Base-by-base conservation (phyloP, 2,888 invertebrate genomes). In the Drosophila helvetica region DNA sequence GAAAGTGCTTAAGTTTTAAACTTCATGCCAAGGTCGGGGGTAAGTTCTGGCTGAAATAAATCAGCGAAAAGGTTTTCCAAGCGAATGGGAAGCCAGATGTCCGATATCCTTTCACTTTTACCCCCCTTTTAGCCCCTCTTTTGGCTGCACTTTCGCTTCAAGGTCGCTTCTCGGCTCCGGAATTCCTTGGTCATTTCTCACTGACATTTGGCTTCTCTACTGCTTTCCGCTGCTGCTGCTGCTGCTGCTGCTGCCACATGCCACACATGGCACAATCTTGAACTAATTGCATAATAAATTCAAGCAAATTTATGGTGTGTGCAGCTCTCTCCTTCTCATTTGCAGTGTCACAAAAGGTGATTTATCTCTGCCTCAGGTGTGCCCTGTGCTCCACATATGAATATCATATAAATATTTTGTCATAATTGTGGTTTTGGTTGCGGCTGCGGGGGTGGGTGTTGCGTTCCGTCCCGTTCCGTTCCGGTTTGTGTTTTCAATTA, bases 201-300 rank as follows among this genome's bases (percentile, higher is more conserved):
- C 38, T 38, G 38, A 67, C 75, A 67, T 75, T 75, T 77, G 58
- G 47, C 64, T 60, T 27, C 57, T 48, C 64, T 60, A 33, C 57
- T 48, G 55, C 57, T 46, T 19, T 7, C 27, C 8, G 27, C 27
- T 27, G 27, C 27, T 27, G 27, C 25, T 27, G 1, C 27, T 27
- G 30, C 30, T 30, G 10, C 30, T 33, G 4, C 30, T 33, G 30
- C 33, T 33, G 33, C 33, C 33, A 15, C 33, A 33, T 30, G 30
- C 30, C 30, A 30, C 30, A 30, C 30, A 30, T 8, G 65, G 53
- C 53, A 42, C 55, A 50, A 61, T 38, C 54, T 81, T 85, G 82
- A 80, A 79, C 79, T 85, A 82, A 87, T 85, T 82, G 84, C 82
- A 77, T 72, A 87, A 85, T 85, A 85, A 85, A 85, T 85, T 85